phyloP scores from a whole-genome alignment of 2,113 vertebrate species.

The Progne subis region DNA sequence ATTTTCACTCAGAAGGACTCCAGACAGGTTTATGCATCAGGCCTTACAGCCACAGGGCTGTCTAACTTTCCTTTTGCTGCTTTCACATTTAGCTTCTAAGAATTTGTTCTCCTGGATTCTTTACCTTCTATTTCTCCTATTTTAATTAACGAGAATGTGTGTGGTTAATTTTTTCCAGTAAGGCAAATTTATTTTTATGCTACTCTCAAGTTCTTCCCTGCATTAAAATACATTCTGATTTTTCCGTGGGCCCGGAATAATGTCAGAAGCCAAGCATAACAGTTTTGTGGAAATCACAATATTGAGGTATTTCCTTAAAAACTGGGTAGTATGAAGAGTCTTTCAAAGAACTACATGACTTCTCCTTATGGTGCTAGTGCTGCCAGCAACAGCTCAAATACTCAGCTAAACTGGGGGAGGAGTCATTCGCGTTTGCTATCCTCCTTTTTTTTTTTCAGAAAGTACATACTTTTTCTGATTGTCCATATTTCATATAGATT shows the following conservation, averaged over 20 bases:
- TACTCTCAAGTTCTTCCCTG: background rate
- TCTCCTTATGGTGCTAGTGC: background rate
- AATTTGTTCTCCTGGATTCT: background rate
- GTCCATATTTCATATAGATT: background rate
- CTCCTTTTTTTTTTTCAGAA: background rate
- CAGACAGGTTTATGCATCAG: background rate
- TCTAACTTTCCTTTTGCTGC: background rate
- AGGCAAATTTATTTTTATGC: background rate
- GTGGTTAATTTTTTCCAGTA: background rate
- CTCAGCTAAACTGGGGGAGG: background rate
- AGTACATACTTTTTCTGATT: background rate
- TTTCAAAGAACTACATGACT: background rate
- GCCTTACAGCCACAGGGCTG: background rate
- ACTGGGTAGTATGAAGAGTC: background rate
- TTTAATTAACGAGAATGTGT: background rate
- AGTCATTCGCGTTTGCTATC: background rate
- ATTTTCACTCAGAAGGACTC: slow-evolving; percentile 1
- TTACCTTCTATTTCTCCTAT: background rate
- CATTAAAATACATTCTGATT: background rate
- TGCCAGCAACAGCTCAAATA: background rate
- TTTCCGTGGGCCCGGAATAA: background rate
- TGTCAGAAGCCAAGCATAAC: background rate
- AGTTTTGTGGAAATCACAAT: background rate
- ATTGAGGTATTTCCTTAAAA: background rate
- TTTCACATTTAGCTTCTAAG: background rate